Base-by-base conservation (phyloP, 2,797 vertebrate species). In the Bradypodion pumilum region DNA sequence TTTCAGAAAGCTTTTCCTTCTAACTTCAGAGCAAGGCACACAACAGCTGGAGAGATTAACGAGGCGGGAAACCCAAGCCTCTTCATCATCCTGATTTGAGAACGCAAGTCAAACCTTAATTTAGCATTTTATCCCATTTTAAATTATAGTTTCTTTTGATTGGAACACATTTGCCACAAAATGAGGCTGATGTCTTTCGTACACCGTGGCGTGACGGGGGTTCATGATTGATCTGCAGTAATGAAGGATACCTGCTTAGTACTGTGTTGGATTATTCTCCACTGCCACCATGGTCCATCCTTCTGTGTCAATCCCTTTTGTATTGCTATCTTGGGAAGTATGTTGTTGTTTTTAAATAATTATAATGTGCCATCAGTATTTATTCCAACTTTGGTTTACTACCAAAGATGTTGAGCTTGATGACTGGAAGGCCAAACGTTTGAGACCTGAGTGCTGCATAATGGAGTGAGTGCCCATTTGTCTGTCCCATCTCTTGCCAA, bases 241-340 rank as follows among this genome's bases (percentile, higher is more conserved):
- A 46, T 90, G 89, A 90, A 90, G 63, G 83, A 90, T 87, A 42
- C 86, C 82, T 80, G 83, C 81, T 89, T 88, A 74, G 69, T n/a
- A n/a, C n/a, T n/a, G n/a, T 8, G 37, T 42, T 32, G 65, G 9
- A 15, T 44, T 56, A 56, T 49, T 66, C 62, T 79, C 62, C n/a
- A 13, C 44, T 1, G 7, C 15, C 19, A 3, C 13, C 78, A 44
- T 40, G 1, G 8, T 27, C 88, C 66, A 25, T 89, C 92, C 81
- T 92, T 91, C 91, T 86, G 56, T 21, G 46, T 74, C 74, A 89
- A 8, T 74, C 52, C 86, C 85, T 42, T 84, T 29, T 42, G 62
- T 85, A 60, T 81, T 85, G 86, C 62, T 85, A 87, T 88, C 85
- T 81, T 4, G 0, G 78, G 81, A 85, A 88, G 78, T 56, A 75